Evolutionary conservation across 2,113 vertebrate species (phyloP), one percentile per base, ranked within the genome.

Genomic region (Elanoides forficatus): DNA sequence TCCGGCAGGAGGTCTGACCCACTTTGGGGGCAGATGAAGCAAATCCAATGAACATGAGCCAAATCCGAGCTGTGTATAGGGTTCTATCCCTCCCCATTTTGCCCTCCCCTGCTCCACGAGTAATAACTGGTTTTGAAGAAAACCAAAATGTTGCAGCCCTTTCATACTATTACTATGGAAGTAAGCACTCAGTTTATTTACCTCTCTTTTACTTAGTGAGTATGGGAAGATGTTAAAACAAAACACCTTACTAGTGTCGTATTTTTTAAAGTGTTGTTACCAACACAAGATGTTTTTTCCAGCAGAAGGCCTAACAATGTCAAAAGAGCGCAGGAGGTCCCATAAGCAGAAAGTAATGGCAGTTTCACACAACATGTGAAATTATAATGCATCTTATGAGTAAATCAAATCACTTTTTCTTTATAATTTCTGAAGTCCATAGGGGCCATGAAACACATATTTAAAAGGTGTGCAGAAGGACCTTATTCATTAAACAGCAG

Each of bases 381-480:
- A 94, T 90, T 95, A 67, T 62, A 96, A 92, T 88, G 47, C 60
- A 90, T 91, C 93, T 97, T 97, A 89, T 42, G 68, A 97, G 91
- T 96, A 97, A 97, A 96, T 97, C 93, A 97, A 96, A 97, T 94
- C 32, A 94, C 92, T 94, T 97, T 97, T 97, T 85, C 82, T 92
- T 93, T 71, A 86, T 96, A 96, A 97, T 96, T 95, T 96, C 85
- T 88, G 62, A 97, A 98, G 97, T 98, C 97, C 93, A 62, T 60
- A 73, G 95, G 60, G 96, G 47, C 48, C 74, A 55, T 72, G 76
- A 86, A 98, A 97, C 96, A 95, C 95, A 83, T 94, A 98, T 98
- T 98, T 97, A 96, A 98, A 98, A 97, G 86, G 93, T 98, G 93
- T 95, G 87, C 59, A 94, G 94, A 96, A 97, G 96, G 95, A 97